phyloP scores from a whole-genome alignment of 2,113 vertebrate species.

The Oreochromis niloticus region DNA sequence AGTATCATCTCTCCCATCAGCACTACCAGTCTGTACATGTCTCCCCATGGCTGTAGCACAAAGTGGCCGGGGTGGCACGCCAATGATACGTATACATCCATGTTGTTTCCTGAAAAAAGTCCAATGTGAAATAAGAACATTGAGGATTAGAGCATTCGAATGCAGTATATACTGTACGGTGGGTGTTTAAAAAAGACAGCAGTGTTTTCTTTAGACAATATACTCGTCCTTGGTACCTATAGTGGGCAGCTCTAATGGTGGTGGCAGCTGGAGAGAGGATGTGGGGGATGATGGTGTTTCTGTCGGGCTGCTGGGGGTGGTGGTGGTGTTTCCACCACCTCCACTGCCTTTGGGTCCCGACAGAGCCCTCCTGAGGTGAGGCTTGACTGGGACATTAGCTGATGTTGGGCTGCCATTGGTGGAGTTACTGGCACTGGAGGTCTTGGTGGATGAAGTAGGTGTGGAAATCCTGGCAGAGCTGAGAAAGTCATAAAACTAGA shows the following conservation, averaged over 20 bases:
- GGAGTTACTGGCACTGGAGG: not conserved
- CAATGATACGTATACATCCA: constrained; percentile 88
- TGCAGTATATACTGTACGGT: not conserved
- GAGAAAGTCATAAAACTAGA: not conserved
- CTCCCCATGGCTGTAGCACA: constrained; percentile 93
- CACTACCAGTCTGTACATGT: constrained; percentile 89
- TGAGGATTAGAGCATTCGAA: rapidly evolving
- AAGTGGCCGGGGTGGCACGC: constrained; percentile 96
- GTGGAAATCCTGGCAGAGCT: constrained; percentile 41
- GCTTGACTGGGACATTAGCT: constrained; percentile 18
- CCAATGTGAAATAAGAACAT: rapidly evolving
- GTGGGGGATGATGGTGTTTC: constrained; percentile 12
- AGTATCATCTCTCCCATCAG: constrained; percentile 97
- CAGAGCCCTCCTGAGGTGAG: constrained; percentile 26
- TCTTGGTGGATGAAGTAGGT: not conserved
- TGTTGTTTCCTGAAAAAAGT: constrained; percentile 55
- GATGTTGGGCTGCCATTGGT: constrained; percentile 22
- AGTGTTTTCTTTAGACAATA: not conserved
- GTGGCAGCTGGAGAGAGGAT: constrained; percentile 68
- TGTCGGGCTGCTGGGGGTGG: not conserved
- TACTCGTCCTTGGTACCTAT: constrained; percentile 37
- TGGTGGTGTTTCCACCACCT: not conserved
- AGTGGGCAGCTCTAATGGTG: constrained; percentile 76
- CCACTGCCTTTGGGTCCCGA: constrained; percentile 14
- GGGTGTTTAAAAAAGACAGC: not conserved